Evolutionary conservation across 2,113 vertebrate species (phyloP), one percentile per base, ranked within the genome.

Genomic region (Peromyscus maniculatus): DNA sequence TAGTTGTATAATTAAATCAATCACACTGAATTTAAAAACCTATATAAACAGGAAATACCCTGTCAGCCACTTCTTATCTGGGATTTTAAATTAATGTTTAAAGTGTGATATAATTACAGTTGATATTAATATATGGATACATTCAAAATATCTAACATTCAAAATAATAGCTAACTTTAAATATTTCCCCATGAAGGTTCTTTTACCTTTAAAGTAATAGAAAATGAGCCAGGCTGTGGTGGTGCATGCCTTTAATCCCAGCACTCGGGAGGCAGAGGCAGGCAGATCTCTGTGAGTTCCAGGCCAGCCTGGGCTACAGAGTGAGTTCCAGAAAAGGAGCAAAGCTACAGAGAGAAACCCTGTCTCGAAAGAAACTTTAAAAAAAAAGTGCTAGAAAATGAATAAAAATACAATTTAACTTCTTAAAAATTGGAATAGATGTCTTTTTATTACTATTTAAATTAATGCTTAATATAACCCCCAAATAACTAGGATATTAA

Each of bases 31-130:
- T 98, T 98, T 95, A 98, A 98, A 89, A 36, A 89, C 43, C 89
- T 88, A 94, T 66, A 96, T 97, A 96, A 97, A 98, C 0, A 0
- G 52, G 64, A 94, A 97, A 28, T 26, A 66, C 92, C 98, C 91
- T 98, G 78, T 88, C 57, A 98, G 87, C 87, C 87, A 91, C 52
- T 96, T 4, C 82, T 98, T 96, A 78, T 96, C 94, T 95, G 88
- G 75, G 83, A 97, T 98, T 97, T 98, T 97, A 97, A 98, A 98
- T 98, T 97, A 98, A 98, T 98, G 72, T 98, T 98, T 98, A 97
- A 98, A 98, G 97, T 97, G 71, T 88, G 94, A 46, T 96, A 98
- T 96, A 87, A 97, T 98, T 98, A 94, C 97, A 98, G 89, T 97
- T 98, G 88, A 97, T 98, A 97, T 98, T 98, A 97, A 98, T 98